Evolutionary conservation across 2,888 invertebrate genomes (phyloP).

Genomic region (Spatulosminthurus flaviceps): DNA sequence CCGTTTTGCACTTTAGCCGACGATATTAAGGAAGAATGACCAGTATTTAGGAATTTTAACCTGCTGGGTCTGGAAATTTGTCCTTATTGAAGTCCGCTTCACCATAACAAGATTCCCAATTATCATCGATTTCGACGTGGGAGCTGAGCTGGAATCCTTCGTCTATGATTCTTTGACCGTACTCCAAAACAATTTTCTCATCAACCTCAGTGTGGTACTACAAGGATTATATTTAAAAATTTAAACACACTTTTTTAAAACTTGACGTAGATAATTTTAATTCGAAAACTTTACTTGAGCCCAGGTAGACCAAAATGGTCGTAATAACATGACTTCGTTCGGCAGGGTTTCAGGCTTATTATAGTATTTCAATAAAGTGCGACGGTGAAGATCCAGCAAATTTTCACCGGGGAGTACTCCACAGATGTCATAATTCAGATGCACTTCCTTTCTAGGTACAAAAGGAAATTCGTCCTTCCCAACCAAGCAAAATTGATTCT

Average conservation of each 20-base stretch:
- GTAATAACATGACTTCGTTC: slow-evolving; percentile 51
- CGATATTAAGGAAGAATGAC: no score
- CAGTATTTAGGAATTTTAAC: no score
- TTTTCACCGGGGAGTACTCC: slow-evolving; percentile 34
- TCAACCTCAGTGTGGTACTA: slow-evolving; percentile 44
- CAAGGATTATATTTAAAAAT: no score
- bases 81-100: slow-evolving; percentile 76
- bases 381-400: slow-evolving; percentile 41
- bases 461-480: slow-evolving; percentile 39
- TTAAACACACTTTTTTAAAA: no score
- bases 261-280: no score
- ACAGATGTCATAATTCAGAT: slow-evolving; percentile 49
- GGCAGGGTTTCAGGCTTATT: slow-evolving; percentile 66
- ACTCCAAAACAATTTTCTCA: slow-evolving; percentile 52
- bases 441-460: slow-evolving; percentile 19
- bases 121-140: slow-evolving; percentile 86
- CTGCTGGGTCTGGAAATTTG: slow-evolving; percentile 72
- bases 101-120: slow-evolving; percentile 88
- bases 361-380: slow-evolving; percentile 68
- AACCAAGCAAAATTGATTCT: slow-evolving; percentile 46
- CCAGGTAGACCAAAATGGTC: slow-evolving; percentile 57
- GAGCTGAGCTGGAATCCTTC: slow-evolving; percentile 52
- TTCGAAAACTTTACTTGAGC: slow-evolving; percentile 36
- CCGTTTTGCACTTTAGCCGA: no score
- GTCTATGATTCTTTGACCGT: slow-evolving; percentile 45